Evolutionary conservation across 2,797 vertebrate genomes (phyloP), one percentile per base, ranked within the genome.

Genomic region (Varecia variegata): DNA sequence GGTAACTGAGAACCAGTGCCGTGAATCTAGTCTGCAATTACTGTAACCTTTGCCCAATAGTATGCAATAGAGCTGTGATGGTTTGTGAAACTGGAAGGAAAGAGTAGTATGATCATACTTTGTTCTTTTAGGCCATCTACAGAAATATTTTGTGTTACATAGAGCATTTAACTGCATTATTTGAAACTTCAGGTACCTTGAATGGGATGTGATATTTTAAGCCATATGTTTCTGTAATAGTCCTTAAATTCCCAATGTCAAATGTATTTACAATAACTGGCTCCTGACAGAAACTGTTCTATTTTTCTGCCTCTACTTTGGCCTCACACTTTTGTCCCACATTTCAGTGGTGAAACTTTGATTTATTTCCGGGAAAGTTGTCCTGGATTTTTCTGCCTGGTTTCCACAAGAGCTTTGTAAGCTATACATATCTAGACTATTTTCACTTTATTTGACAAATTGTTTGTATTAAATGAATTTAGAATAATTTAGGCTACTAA

Each of bases 341-440:
- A 81, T 98, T 94, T 94, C 94, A 95, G 62, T 87, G 80, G 94
- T 97, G 93, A 94, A 65, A 25, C 93, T 94, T 81, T 90, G 27
- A 65, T 96, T 98, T 96, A 70, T 98, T 98, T 97, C 96, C 98
- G 97, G 88, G 93, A 98, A 98, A 95, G 56, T 96, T 62, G 76
- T 94, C 45, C 47, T 98, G 96, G 84, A 89, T 73, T 95, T 98
- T 96, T 65, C 70, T 90, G 25, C 68, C 70, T 97, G 70, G 84
- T 83, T 76, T 98, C 54, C 97, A 97, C 96, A 97, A 96, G 96
- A 97, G 97, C 62, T 94, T 11, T 95, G 92, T 7, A 83, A 80
- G 32, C 79, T 95, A 25, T 95, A 82, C 30, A 60, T 67, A 95
- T 83, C 56, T n/a, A 92, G 85, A 88, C 76, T 96, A 81, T 83